Conservation (phyloP, 2,888 invertebrate species). For the Chaitophorus viminalis region DNA sequence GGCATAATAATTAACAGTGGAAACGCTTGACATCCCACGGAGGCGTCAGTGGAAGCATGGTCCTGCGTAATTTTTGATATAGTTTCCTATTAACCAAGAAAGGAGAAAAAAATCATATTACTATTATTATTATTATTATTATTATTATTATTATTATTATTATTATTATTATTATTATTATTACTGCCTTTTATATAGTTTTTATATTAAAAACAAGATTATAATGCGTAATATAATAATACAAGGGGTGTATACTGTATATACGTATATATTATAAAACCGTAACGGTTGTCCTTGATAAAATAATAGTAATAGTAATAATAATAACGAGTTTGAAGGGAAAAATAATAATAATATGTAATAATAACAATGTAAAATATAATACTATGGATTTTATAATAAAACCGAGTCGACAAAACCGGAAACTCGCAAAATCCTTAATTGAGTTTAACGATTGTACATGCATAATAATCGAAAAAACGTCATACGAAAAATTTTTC, state of each 20-base stretch:
- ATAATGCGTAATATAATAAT: background rate
- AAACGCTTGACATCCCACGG: too few species aligned
- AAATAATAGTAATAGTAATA: background rate
- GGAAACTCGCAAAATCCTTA: background rate
- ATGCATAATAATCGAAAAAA: background rate
- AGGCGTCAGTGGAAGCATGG: too few species aligned
- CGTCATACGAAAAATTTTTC: background rate
- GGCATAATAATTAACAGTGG: too few species aligned
- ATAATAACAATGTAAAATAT: background rate
- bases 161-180: background rate
- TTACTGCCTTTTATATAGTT: background rate
- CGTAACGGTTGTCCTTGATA: background rate
- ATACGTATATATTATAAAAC: background rate
- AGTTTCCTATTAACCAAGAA: background rate
- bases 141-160: background rate
- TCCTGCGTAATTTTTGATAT: constrained; percentile 17
- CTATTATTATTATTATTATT: background rate
- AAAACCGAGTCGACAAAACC: background rate
- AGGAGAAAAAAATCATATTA: background rate
- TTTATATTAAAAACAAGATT: background rate
- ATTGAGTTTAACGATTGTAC: background rate
- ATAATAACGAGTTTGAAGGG: background rate
- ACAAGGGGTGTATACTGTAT: background rate
- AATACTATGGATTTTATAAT: background rate
- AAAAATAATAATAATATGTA: background rate